Evolutionary conservation across 1,140 invertebrate genomes (phyloP), one percentile per base, ranked within the genome.

Genomic region (Leptinotarsa lineolata): DNA sequence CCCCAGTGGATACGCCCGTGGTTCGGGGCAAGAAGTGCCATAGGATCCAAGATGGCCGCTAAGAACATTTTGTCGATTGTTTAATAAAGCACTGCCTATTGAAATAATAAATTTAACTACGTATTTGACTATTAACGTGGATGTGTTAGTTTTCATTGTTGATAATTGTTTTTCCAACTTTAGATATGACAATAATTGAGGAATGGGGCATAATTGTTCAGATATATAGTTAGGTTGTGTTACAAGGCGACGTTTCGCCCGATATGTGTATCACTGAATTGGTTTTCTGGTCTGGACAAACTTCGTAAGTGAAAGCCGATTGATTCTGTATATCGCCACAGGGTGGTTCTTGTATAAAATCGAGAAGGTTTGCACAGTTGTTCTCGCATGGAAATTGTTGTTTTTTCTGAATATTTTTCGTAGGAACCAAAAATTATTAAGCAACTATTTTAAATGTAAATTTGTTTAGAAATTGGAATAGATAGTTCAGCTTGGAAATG

Each of bases 131-230:
- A 54, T 18, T 16, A 54, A 54, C 75, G 75, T 77, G 76, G 75
- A 77, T 70, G 76, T 77, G 75, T 73, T 70, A 67, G 65, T 68
- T 77, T 70, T 78, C 72, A 74, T 54, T 73, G 70, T 79, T 78
- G 72, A 71, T 72, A 71, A 65, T 45, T 68, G 59, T 74, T 70
- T 72, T 71, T 72, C 74, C 68, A 63, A 78, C 72, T 75, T 78
- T 80, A 79, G 75, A 78, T 75, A 78, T 78, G 81, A 82, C 81
- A 82, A 82, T 82, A 82, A 82, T 78, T 72, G 74, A 71, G 80
- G 80, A 81, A 82, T 82, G 81, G 74, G 81, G 81, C 81, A 79
- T 66, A 68, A 77, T 79, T 74, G 72, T 78, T 77, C 24, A 22
- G 61, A 63, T 54, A 54, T 18, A 46, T 48, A 69, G 11, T 46